Conservation (phyloP, 2,113 vertebrate species). For the Sylvia atricapilla region DNA sequence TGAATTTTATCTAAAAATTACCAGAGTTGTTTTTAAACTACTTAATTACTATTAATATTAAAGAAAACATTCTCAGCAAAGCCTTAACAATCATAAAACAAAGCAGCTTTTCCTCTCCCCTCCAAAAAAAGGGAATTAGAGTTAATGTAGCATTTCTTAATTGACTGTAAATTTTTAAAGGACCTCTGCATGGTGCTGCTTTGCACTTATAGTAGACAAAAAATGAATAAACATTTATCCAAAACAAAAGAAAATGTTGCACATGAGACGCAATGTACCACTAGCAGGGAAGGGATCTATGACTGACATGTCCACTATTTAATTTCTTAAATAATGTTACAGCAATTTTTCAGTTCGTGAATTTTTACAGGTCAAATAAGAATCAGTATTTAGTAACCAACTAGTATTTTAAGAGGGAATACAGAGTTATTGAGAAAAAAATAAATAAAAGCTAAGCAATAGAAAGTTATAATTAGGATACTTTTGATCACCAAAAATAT, state of each 20-base stretch:
- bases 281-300: neutral
- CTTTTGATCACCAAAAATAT: constrained; percentile 60
- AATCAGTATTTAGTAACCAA: neutral
- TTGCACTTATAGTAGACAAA: constrained; percentile 6
- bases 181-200: neutral
- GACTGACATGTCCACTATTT: neutral
- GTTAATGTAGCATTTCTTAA: constrained; percentile 32
- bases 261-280: neutral
- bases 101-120: neutral
- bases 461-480: constrained; percentile 42
- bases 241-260: constrained; percentile 34
- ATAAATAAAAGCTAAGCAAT: constrained; percentile 11
- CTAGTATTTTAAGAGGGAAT: neutral
- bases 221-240: constrained; percentile 10
- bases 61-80: neutral
- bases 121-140: neutral
- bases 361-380: neutral
- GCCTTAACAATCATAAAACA: neutral
- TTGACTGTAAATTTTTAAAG: constrained; percentile 33
- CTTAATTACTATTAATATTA: constrained; percentile 23
- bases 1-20: constrained; percentile 42
- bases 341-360: neutral
- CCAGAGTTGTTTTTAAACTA: constrained; percentile 13
- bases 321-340: neutral
- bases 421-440: neutral